Percentiles rank a stretch among this genome's conserved stretches.
phyloP scores from a whole-genome alignment of 2,888 invertebrate species.

The Pyrrhia umbra region DNA sequence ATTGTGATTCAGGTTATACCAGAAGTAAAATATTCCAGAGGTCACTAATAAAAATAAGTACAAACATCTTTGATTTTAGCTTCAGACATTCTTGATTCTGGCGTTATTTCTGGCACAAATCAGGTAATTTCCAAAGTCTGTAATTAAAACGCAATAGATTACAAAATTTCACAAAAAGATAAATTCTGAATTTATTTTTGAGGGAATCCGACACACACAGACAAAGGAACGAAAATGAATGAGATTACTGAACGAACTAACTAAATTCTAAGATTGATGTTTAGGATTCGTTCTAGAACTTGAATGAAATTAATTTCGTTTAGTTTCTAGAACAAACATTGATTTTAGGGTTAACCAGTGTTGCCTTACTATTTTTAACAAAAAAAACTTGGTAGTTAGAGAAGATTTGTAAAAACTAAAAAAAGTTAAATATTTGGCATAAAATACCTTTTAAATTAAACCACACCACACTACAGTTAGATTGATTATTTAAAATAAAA shows the following conservation, averaged over 20 bases:
- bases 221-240: neutral
- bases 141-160: neutral
- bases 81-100: constrained; percentile 70
- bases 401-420: no score
- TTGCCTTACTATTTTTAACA: constrained; percentile 1
- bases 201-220: neutral
- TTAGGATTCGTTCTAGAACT: constrained; percentile 22
- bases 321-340: neutral
- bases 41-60: constrained; percentile 13
- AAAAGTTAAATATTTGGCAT: no score
- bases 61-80: constrained; percentile 77
- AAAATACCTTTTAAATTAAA: no score
- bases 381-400: no score
- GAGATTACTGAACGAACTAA: no score
- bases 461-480: no score
- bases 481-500: no score
- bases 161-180: neutral
- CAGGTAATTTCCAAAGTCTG: neutral
- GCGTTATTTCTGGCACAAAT: neutral
- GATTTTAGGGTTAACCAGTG: constrained; percentile 4
- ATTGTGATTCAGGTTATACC: constrained; percentile 13
- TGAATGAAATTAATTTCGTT: neutral
- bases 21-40: neutral
- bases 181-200: neutral
- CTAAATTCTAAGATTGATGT: constrained; percentile 9